Base-by-base conservation (phyloP, 1,140 invertebrate species). In the Drosophila ambigua region DNA sequence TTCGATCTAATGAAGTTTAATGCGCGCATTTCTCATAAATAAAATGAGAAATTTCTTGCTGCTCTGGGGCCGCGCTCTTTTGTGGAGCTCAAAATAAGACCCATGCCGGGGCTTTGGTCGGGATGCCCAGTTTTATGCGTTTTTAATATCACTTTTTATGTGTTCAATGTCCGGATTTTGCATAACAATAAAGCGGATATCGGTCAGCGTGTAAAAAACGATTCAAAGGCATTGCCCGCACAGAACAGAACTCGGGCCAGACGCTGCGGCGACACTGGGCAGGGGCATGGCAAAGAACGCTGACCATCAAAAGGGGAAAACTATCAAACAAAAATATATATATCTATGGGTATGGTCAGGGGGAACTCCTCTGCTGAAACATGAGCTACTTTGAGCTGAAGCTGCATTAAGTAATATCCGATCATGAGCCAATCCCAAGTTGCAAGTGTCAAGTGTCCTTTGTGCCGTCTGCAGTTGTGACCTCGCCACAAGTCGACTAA, bases 1-100 rank as follows among this genome's bases (percentile, higher is more conserved):
- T 88, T 87, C 83, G 75, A 89, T 88, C 84, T 88, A 88, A 88
- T 88, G 84, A 88, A 88, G 83, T 88, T 88, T 89, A 88, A 88
- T 89, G 83, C 84, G 66, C 68, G 79, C 83, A 88, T 87, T 88
- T 82, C 78, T 80, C 83, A 88, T 87, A 87, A 87, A 87, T 87
- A 88, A 87, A 88, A 87, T 82, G 57, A 81, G 59, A 79, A 79
- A 77, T 53, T 79, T 72, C 75, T 78, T 58, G 41, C 58, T 24
- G 23, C 23, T 20, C 4, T n/a, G 20, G 28, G 41, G 48, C 26
- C 73, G 20, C 23, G 72, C 58, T 60, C 69, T 81, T 83, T 78
- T 81, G 82, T 87, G 79, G 82, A 76, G 62, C 65, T 58, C 49
- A 51, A 69, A 44, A 46, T 24, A 54, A 49, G 44, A 31, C 45